Percentiles rank a stretch among this genome's conserved stretches.
phyloP scores from a whole-genome alignment of 1,140 invertebrate species.

The Drosophila repletoides region DNA sequence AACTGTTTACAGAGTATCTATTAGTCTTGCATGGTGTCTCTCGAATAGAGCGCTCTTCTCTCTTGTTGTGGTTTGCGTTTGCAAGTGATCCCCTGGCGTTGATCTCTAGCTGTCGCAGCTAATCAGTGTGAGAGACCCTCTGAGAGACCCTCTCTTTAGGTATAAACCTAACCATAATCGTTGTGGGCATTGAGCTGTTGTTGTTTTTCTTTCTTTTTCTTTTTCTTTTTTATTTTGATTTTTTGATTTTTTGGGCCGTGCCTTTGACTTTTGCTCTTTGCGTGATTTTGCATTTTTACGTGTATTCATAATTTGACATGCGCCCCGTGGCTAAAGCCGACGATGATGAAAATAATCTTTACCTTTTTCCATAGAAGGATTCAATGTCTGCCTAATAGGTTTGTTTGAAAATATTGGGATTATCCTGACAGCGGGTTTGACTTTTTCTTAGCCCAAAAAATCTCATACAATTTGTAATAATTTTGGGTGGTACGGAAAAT shows the following conservation, averaged over 20 bases:
- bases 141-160: conserved; percentile 28
- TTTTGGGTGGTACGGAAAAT: conserved; percentile 51
- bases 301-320: conserved; percentile 82
- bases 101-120: conserved; percentile 81
- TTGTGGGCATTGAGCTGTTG: conserved; percentile 20
- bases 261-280: conserved; percentile 67
- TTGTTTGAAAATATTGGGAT: conserved; percentile 82
- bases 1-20: too few relatives aligned
- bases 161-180: conserved; percentile 7
- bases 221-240: not conserved
- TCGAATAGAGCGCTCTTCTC: too few relatives aligned
- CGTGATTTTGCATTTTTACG: conserved; percentile 81
- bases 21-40: too few relatives aligned
- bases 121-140: conserved; percentile 74
- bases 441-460: conserved; percentile 24
- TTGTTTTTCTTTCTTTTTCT: conserved; percentile 2
- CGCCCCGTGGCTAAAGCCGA: conserved; percentile 81
- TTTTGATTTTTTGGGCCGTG: conserved; percentile 24
- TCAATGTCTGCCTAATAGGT: conserved; percentile 71
- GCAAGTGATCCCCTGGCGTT: conserved; percentile 65
- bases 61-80: conserved; percentile 57
- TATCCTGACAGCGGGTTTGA: conserved; percentile 70
- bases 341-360: conserved; percentile 80
- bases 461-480: not conserved
- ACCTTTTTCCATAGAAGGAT: conserved; percentile 72